Conservation (phyloP, 2,888 invertebrate species). For the Stratiomys singularior region DNA sequence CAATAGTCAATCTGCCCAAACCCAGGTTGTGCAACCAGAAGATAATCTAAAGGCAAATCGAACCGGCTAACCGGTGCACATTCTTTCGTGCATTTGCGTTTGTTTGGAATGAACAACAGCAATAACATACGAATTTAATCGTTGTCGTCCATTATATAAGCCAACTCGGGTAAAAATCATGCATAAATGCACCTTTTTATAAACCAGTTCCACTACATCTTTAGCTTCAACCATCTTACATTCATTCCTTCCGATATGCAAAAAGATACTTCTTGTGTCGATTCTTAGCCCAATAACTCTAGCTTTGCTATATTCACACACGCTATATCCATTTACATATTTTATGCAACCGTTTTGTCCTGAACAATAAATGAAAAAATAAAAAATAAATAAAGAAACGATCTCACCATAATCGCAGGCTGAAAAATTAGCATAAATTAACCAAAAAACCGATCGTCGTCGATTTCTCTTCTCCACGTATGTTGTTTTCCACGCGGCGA, state of each 20-base stretch:
- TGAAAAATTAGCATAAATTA: constrained; percentile 42
- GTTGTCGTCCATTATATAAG: too few species aligned
- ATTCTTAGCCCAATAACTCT: neutral
- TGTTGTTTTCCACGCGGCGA: neutral
- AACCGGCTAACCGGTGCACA: too few species aligned
- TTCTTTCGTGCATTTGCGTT: too few species aligned
- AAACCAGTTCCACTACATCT: constrained; percentile 20
- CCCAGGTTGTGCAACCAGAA: too few species aligned
- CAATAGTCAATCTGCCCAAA: too few species aligned
- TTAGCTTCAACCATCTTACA: neutral
- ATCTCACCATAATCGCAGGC: constrained; percentile 24
- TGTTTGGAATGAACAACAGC: too few species aligned
- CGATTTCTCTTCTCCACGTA: neutral
- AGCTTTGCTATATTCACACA: neutral
- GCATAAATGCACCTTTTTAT: constrained; percentile 35
- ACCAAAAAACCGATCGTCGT: constrained; percentile 25
- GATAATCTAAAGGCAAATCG: too few species aligned
- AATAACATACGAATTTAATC: too few species aligned
- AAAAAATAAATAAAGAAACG: too few species aligned
- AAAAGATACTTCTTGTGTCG: neutral
- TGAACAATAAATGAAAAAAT: too few species aligned
- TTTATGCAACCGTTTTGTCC: constrained; percentile 18
- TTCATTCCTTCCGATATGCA: neutral
- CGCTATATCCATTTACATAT: neutral
- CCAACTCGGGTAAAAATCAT: neutral